Percentiles rank a stretch among this genome's conserved stretches.
Evolutionary conservation across 2,888 invertebrate genomes (phyloP).

Genomic region (Achlya flavicornis): DNA sequence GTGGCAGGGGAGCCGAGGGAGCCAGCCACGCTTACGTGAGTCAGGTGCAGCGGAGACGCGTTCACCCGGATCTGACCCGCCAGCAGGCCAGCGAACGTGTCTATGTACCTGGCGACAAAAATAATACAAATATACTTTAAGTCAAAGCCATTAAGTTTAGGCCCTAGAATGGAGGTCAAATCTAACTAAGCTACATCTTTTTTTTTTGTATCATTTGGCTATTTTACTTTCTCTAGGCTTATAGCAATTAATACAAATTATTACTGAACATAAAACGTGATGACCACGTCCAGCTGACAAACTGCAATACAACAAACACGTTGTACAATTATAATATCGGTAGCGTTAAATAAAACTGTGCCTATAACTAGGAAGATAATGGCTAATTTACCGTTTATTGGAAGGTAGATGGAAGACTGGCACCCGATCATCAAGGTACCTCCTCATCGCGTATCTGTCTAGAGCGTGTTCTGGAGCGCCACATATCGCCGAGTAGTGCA

Average conservation of each 20-base stretch:
- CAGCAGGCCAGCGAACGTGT: conserved; percentile 95
- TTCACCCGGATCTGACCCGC: conserved; percentile 95
- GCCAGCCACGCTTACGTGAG: conserved; percentile 93
- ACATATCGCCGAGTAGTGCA: conserved; percentile 97
- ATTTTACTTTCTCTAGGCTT: too few species aligned
- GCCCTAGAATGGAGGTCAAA: too few species aligned
- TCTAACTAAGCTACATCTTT: too few species aligned
- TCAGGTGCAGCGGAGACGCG: conserved; percentile 92
- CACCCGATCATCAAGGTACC: conserved; percentile 89
- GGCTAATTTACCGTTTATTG: conserved; percentile 66
- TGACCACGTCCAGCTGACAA: too few species aligned
- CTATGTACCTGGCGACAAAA: conserved; percentile 90
- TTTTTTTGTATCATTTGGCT: too few species aligned
- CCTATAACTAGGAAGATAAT: too few species aligned
- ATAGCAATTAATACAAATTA: too few species aligned
- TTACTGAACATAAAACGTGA: too few species aligned
- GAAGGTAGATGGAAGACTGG: conserved; percentile 76
- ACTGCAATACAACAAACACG: too few species aligned
- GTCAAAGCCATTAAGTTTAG: too few species aligned
- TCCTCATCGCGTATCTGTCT: conserved; percentile 96
- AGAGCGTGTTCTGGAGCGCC: conserved; percentile 92
- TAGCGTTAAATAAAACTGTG: too few species aligned
- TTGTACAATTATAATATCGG: too few species aligned
- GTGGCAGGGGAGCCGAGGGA: conserved; percentile 90
- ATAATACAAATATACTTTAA: background rate